phyloP scores from a whole-genome alignment of 2,888 invertebrate genomes.

The Ellobium chinense region DNA sequence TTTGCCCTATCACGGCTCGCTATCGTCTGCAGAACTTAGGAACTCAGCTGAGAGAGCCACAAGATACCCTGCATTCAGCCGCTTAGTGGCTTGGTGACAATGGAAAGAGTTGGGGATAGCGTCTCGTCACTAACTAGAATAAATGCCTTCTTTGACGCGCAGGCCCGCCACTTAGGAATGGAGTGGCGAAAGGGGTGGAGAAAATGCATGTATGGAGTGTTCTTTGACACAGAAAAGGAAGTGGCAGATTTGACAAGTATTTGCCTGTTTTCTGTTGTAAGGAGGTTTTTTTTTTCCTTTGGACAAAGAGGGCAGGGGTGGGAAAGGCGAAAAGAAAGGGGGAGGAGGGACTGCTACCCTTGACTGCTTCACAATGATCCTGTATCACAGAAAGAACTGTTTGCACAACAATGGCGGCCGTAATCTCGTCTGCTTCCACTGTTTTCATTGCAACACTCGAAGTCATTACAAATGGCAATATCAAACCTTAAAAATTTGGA shows the following conservation, averaged over 20 bases:
- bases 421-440: conserved; percentile 30
- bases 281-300: no score
- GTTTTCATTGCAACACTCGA: background rate
- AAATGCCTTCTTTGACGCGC: no score
- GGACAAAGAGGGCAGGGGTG: no score
- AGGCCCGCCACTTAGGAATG: background rate
- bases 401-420: conserved; percentile 26
- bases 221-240: background rate
- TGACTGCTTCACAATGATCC: conserved; percentile 15
- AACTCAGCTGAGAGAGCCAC: conserved; percentile 3
- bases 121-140: no score
- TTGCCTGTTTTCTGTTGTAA: background rate
- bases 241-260: conserved; percentile 24
- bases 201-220: background rate
- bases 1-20: conserved; percentile 1
- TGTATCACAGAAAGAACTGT: conserved; percentile 1
- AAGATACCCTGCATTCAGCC: conserved; percentile 12
- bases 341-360: no score
- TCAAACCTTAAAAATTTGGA: no score
- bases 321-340: no score
- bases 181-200: background rate
- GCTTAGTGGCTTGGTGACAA: no score
- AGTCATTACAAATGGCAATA: background rate
- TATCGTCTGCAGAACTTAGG: background rate
- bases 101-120: no score